Evolutionary conservation across 2,888 invertebrate genomes (phyloP).

Genomic region (Dione vanillae): DNA sequence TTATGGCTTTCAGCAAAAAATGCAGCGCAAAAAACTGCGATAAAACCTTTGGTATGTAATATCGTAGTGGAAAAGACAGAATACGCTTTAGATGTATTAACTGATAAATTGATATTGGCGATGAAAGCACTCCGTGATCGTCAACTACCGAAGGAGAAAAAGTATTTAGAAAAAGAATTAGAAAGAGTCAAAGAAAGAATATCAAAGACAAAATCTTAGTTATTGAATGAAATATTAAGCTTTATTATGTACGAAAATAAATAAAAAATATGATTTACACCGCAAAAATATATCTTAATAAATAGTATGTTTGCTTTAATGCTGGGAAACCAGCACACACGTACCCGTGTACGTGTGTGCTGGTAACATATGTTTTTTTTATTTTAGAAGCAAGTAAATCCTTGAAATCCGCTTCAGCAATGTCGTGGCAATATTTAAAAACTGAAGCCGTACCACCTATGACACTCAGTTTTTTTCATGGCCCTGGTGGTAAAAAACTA

Average conservation of each 20-base stretch:
- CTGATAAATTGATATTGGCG: constrained; percentile 53
- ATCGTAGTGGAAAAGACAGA: constrained; percentile 60
- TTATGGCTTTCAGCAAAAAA: constrained; percentile 62
- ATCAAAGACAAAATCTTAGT: constrained; percentile 27
- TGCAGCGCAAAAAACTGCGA: constrained; percentile 55
- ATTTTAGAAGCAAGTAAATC: constrained; percentile 62
- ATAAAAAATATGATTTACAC: background rate
- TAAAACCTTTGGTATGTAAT: constrained; percentile 61
- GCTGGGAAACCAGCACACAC: background rate
- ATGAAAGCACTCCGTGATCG: constrained; percentile 57
- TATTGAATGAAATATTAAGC: background rate
- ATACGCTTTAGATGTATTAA: constrained; percentile 49
- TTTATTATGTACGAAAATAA: background rate
- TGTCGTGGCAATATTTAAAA: constrained; percentile 71
- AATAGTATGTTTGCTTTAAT: background rate
- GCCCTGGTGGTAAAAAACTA: constrained; percentile 58
- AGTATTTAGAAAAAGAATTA: constrained; percentile 66
- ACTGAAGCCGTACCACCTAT: constrained; percentile 72
- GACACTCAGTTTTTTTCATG: constrained; percentile 59
- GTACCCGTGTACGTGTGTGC: background rate
- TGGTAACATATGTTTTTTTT: constrained; percentile 31
- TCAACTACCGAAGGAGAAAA: constrained; percentile 60
- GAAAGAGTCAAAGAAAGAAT: constrained; percentile 51
- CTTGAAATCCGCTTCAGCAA: constrained; percentile 53
- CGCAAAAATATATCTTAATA: background rate